Percentiles rank a stretch among this genome's conserved stretches.
These are phyloP conservation scores for Eilema caniola DNA, from an alignment of 2,888 invertebrate genomes.

Conservation along the genomic window DNA sequence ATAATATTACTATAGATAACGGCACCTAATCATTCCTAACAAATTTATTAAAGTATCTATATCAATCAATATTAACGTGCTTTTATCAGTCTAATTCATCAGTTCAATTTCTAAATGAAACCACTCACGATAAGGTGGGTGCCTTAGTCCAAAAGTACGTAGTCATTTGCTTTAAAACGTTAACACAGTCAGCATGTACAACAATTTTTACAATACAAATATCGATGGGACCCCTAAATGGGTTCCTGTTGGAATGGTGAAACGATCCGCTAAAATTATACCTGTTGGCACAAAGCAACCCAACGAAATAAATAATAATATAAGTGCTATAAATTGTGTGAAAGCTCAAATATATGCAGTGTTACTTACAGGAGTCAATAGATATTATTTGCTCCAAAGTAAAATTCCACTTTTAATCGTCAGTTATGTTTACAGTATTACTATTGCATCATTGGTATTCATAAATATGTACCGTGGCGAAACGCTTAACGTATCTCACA, in stretches of 20 bases:
- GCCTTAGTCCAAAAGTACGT: neutral
- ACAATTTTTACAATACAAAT: slow-evolving; percentile 27
- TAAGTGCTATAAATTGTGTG: slow-evolving; percentile 44
- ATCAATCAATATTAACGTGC: slow-evolving; percentile 38
- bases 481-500: slow-evolving; percentile 44
- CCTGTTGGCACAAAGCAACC: slow-evolving; percentile 49
- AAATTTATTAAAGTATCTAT: slow-evolving; percentile 27
- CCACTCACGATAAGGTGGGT: neutral
- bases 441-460: slow-evolving; percentile 34
- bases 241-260: slow-evolving; percentile 12
- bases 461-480: slow-evolving; percentile 38
- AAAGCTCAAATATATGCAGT: slow-evolving; percentile 51
- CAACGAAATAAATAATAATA: slow-evolving; percentile 42
- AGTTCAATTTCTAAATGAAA: slow-evolving; percentile 19
- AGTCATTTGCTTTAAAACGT: slow-evolving; percentile 19
- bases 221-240: slow-evolving; percentile 51
- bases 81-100: slow-evolving; percentile 38
- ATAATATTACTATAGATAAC: too few species aligned
- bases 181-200: slow-evolving; percentile 32
- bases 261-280: slow-evolving; percentile 56
- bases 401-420: slow-evolving; percentile 44
- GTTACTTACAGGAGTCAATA: slow-evolving; percentile 58
- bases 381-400: slow-evolving; percentile 56
- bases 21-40: slow-evolving; percentile 11
- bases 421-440: slow-evolving; percentile 45